Evolutionary conservation across 2,797 vertebrate species (phyloP).

Genomic region (Sparus aurata): DNA sequence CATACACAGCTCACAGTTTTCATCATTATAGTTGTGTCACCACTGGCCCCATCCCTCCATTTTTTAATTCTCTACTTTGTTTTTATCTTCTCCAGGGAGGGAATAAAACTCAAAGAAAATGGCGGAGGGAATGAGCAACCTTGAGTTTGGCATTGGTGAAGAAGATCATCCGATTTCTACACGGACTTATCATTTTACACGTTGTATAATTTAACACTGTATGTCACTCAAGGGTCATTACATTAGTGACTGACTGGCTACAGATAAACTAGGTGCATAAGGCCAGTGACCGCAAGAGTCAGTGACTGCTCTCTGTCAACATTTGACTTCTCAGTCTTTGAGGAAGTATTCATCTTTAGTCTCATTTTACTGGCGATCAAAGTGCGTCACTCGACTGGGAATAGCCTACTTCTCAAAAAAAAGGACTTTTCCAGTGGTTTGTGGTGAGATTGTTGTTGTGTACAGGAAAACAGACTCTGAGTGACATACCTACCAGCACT

Average conservation of each 20-base stretch:
- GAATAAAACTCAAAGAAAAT: fast-evolving
- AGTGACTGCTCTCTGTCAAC: constrained; percentile 9
- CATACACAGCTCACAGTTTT: background rate
- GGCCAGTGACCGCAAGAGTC: background rate
- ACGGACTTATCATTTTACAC: background rate
- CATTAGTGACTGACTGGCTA: constrained; percentile 3
- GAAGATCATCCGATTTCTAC: background rate
- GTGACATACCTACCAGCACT: background rate
- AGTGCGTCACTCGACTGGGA: constrained; percentile 26
- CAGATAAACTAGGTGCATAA: background rate
- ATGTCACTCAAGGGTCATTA: background rate
- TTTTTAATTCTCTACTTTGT: background rate
- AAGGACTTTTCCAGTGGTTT: constrained; percentile 2
- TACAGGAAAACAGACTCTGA: background rate
- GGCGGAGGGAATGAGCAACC: background rate
- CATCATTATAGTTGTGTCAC: background rate
- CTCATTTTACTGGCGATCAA: constrained; percentile 2
- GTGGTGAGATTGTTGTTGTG: background rate
- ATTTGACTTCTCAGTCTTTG: constrained; percentile 28
- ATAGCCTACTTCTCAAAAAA: constrained; percentile 21
- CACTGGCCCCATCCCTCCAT: background rate
- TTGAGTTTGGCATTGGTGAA: background rate
- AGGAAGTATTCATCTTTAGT: constrained; percentile 46
- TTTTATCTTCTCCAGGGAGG: constrained; percentile 38
- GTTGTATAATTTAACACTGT: background rate